A percentile compares a stretch with the other conserved stretches of the same genome.
Conservation (phyloP, 2,113 vertebrate genomes). For the Cinclus mexicanus region DNA sequence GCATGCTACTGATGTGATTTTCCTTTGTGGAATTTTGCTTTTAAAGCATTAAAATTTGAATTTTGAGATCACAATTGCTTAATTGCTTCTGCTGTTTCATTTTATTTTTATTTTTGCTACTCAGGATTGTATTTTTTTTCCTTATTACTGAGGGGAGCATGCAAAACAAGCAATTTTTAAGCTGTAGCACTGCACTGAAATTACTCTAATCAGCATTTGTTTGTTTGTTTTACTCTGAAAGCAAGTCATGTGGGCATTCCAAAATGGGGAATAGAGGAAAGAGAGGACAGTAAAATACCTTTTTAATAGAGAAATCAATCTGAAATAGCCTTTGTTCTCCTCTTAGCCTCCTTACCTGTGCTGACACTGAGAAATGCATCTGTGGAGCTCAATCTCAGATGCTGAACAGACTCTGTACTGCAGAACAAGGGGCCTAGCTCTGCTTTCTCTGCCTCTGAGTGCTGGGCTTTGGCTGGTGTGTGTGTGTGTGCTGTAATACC, state of each 20-base stretch:
- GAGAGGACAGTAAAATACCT: background rate
- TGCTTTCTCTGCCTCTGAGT: slow-evolving; percentile 22
- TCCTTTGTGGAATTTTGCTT: background rate
- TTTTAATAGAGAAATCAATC: background rate
- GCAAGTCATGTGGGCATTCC: background rate
- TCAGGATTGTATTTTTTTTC: background rate
- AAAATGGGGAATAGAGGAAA: background rate
- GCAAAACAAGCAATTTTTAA: slow-evolving; percentile 11
- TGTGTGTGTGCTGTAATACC: slow-evolving; percentile 55
- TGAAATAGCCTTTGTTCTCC: background rate
- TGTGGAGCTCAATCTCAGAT: background rate
- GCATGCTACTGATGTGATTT: background rate
- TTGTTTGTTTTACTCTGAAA: slow-evolving; percentile 8
- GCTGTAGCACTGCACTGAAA: slow-evolving; percentile 52
- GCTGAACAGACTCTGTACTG: slow-evolving; percentile 16
- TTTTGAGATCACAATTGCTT: slow-evolving; percentile 12
- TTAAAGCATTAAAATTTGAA: background rate
- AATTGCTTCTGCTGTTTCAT: slow-evolving; percentile 3
- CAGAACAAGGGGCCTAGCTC: slow-evolving; percentile 28
- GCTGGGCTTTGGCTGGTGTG: slow-evolving; percentile 40
- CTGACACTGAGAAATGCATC: background rate
- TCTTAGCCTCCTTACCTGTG: background rate
- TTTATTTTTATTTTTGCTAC: slow-evolving; percentile 3
- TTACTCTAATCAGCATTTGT: background rate
- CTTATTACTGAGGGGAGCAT: background rate